A percentile compares a stretch with the other conserved stretches of the same genome.
Evolutionary conservation across 2,888 invertebrate species (phyloP).

Genomic region (Ophioninae sp.): DNA sequence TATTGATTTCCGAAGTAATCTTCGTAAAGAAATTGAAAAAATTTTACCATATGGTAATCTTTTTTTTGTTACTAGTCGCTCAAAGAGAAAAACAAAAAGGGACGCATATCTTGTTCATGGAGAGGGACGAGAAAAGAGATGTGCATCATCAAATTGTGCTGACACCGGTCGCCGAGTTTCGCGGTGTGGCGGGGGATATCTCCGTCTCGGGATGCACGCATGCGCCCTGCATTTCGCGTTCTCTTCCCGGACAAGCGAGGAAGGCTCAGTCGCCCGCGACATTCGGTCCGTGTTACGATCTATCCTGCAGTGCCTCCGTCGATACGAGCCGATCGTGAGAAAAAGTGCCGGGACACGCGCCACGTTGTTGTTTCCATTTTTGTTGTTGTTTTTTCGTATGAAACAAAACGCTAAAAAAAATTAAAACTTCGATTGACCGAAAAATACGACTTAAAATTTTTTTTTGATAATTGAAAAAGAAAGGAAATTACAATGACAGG

Average conservation of each 20-base stretch:
- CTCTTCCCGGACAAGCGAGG: conserved; percentile 74
- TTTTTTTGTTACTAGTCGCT: neutral
- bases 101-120: neutral
- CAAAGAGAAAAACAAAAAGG: neutral
- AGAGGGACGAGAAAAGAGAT: conserved; percentile 18
- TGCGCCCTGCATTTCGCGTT: conserved; percentile 76
- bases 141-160: conserved; percentile 54
- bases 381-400: neutral
- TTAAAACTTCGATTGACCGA: neutral
- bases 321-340: conserved; percentile 66
- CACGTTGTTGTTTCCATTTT: conserved; percentile 1
- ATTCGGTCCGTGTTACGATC: conserved; percentile 79
- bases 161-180: conserved; percentile 58
- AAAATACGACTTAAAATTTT: neutral
- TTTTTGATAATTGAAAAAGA: too few relatives aligned
- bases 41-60: neutral
- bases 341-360: conserved; percentile 68
- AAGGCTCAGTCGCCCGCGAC: conserved; percentile 80
- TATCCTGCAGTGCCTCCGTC: conserved; percentile 60
- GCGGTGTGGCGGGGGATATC: conserved; percentile 65
- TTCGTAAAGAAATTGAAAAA: too few relatives aligned
- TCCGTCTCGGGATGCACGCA: conserved; percentile 75
- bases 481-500: too few relatives aligned
- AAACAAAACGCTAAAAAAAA: neutral
- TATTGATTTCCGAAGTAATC: too few relatives aligned